Percentiles rank a stretch among this genome's conserved stretches.
phyloP scores from a whole-genome alignment of 2,888 invertebrate species.

The Sphinx pinastri region DNA sequence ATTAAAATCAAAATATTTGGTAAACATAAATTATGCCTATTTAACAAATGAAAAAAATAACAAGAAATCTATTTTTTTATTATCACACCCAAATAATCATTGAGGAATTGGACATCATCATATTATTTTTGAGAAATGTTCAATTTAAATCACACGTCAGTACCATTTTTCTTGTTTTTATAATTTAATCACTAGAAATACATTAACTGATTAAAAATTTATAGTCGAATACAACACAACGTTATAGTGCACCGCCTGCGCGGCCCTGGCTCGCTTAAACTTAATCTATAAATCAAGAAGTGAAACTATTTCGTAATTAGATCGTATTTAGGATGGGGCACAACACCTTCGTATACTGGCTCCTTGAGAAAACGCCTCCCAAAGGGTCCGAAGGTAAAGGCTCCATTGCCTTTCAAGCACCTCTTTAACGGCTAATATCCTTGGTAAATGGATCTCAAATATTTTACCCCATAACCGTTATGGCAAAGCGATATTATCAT shows the following conservation, averaged over 20 bases:
- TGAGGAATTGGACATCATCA: no score
- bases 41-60: no score
- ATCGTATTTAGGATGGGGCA: conserved; percentile 82
- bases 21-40: no score
- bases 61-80: no score
- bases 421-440: conserved; percentile 83
- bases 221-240: conserved; percentile 46
- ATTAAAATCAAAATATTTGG: no score
- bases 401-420: conserved; percentile 78
- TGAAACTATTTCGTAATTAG: conserved; percentile 85
- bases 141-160: background rate
- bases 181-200: no score
- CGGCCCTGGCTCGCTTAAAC: conserved; percentile 68
- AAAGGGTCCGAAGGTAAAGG: conserved; percentile 78
- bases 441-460: conserved; percentile 80
- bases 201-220: conserved; percentile 31
- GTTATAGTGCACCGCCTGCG: conserved; percentile 68
- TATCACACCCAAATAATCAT: no score
- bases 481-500: conserved; percentile 68
- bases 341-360: conserved; percentile 72
- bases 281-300: conserved; percentile 85
- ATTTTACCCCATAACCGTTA: conserved; percentile 75
- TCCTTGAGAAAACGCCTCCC: conserved; percentile 76
- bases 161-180: no score
- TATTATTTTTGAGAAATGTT: no score